These are phyloP conservation scores for Balaeniceps rex DNA, from an alignment of 2,113 vertebrate species.

Conservation along the genomic window DNA sequence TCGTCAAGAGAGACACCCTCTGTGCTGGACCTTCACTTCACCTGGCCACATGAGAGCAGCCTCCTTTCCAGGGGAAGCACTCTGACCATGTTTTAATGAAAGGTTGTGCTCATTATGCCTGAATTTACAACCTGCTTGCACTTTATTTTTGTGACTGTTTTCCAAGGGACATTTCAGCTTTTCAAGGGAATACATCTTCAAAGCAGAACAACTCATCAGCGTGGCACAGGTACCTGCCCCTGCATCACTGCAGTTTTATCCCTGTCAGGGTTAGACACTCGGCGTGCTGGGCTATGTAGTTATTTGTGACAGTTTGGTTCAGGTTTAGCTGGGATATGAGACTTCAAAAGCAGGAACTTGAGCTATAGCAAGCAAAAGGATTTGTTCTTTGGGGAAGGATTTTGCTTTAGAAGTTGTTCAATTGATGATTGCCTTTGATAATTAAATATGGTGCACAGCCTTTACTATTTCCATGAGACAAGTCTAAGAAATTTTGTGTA, in stretches of 20 bases:
- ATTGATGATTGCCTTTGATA: neutral
- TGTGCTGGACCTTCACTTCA: neutral
- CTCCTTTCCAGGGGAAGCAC: neutral
- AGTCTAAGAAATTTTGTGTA: neutral
- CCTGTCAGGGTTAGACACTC: neutral
- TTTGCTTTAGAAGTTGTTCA: neutral
- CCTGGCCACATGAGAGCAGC: neutral
- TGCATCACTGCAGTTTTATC: neutral
- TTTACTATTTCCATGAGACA: neutral
- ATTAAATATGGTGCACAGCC: neutral
- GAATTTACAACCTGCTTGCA: neutral
- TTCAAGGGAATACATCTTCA: neutral
- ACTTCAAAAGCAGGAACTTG: neutral
- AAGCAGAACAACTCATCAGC: neutral
- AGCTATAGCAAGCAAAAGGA: neutral
- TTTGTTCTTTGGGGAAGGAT: neutral
- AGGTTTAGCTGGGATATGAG: neutral
- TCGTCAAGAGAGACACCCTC: rapidly evolving
- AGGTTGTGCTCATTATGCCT: neutral
- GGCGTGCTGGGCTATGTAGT: neutral
- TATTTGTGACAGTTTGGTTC: neutral
- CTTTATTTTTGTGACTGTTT: neutral
- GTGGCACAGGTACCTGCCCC: rapidly evolving
- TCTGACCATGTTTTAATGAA: neutral
- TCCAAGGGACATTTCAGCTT: neutral